phyloP scores from a whole-genome alignment of 2,888 invertebrate genomes.

The Ophioninae sp. region DNA sequence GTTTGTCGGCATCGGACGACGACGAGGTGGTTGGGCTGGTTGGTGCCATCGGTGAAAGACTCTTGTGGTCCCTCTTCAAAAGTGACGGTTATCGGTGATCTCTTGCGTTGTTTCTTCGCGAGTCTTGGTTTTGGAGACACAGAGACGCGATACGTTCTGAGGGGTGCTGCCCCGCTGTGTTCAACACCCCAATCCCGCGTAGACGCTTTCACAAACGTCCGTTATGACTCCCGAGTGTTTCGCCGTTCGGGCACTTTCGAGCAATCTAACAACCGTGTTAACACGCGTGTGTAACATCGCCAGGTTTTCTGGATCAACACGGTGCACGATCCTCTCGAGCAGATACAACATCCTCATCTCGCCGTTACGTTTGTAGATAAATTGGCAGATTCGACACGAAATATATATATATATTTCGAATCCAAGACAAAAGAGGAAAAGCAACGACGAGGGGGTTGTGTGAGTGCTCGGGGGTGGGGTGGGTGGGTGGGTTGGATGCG shows the following conservation, averaged over 20 bases:
- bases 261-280: conserved; percentile 18
- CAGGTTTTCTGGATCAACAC: conserved; percentile 10
- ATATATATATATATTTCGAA: background rate
- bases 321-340: conserved; percentile 29
- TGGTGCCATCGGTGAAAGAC: conserved; percentile 45
- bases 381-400: too few species aligned
- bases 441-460: background rate
- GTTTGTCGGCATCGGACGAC: conserved; percentile 59
- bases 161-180: conserved; percentile 48
- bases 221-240: conserved; percentile 47
- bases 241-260: conserved; percentile 52
- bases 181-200: background rate
- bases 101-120: background rate
- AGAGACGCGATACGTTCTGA: conserved; percentile 35
- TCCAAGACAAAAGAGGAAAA: background rate
- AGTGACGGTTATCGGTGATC: conserved; percentile 33
- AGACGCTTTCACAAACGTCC: conserved; percentile 7
- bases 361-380: conserved; percentile 38
- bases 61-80: conserved; percentile 54
- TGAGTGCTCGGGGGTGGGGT: background rate
- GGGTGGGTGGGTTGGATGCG: background rate
- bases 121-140: conserved; percentile 3
- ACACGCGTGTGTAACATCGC: conserved; percentile 40
- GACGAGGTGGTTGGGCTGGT: conserved; percentile 36
- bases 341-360: conserved; percentile 34